A percentile compares a stretch with the other conserved stretches of the same genome.
phyloP scores from a whole-genome alignment of 2,113 vertebrate species.

The Alectura lathami region DNA sequence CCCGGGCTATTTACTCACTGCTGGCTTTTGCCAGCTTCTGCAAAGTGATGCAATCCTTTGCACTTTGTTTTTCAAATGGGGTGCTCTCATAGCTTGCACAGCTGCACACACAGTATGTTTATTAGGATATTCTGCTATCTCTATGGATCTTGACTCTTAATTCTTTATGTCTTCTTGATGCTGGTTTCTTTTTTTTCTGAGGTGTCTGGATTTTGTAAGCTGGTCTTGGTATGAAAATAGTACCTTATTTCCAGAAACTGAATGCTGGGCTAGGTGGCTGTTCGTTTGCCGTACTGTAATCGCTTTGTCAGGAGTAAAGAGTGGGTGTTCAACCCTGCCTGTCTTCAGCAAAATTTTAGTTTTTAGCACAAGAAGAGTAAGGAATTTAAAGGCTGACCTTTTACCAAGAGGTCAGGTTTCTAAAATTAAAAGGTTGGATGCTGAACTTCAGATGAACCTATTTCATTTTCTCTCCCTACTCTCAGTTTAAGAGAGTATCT shows the following conservation, averaged over 20 bases:
- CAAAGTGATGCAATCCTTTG: neutral
- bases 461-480: neutral
- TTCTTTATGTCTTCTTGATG: neutral
- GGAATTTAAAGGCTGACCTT: neutral
- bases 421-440: neutral
- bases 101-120: neutral
- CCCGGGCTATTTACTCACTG: neutral
- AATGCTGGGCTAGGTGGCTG: neutral
- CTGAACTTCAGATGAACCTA: neutral
- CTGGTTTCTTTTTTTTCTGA: neutral
- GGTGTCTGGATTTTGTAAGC: neutral
- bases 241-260: neutral
- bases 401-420: neutral
- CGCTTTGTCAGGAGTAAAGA: neutral
- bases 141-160: neutral
- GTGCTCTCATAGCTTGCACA: neutral
- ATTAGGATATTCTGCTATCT: neutral
- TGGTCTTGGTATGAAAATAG: neutral
- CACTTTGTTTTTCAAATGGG: neutral
- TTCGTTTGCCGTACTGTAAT: neutral
- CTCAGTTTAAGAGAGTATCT: neutral
- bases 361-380: neutral
- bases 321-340: neutral
- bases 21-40: neutral
- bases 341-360: neutral